Conservation (phyloP, 2,113 vertebrate species). For the Arenaria interpres region DNA sequence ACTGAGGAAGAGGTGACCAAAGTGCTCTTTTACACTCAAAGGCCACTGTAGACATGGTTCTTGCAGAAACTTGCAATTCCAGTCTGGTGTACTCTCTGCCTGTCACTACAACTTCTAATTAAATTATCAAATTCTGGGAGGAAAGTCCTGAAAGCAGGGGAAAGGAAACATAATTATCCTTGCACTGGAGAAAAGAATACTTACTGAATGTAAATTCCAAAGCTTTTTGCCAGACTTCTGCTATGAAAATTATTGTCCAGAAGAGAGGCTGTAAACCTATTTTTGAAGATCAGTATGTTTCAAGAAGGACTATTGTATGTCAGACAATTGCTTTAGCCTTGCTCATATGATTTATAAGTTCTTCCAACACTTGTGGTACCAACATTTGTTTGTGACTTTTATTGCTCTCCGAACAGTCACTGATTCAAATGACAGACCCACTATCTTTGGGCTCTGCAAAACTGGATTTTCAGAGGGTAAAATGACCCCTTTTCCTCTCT, state of each 20-base stretch:
- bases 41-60: neutral
- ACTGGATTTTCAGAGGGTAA: neutral
- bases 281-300: conserved; percentile 30
- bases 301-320: conserved; percentile 6
- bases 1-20: neutral
- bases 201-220: neutral
- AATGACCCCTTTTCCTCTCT: neutral
- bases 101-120: neutral
- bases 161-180: conserved; percentile 11
- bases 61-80: neutral
- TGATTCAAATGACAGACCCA: conserved; percentile 22
- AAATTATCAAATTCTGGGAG: neutral
- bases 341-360: conserved; percentile 6
- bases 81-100: neutral
- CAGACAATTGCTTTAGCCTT: conserved; percentile 39
- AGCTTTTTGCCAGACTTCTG: neutral
- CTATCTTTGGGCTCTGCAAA: neutral
- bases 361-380: neutral
- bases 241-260: conserved; percentile 49
- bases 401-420: neutral
- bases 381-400: conserved; percentile 33
- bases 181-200: neutral
- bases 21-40: neutral
- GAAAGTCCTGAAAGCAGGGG: neutral
- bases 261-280: conserved; percentile 6